Evolutionary conservation across 2,113 vertebrate species (phyloP), one percentile per base, ranked within the genome.

Genomic region (Turnix velox): DNA sequence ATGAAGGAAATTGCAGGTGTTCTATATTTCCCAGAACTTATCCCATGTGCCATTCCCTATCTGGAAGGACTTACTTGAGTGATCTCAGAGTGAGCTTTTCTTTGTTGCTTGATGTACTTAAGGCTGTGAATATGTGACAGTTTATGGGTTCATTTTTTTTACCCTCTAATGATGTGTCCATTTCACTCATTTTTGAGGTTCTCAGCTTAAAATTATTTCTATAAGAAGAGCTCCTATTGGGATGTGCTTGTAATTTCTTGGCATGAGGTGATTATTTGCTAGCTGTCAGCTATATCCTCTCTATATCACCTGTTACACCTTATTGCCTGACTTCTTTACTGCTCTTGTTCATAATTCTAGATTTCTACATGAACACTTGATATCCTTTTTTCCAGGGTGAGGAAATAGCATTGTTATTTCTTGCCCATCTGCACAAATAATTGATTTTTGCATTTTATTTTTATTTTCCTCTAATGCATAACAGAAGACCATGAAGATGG

Each of bases 1-100:
- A 77, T 90, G 76, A 91, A 88, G 76, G 63, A 43, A 86, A 67
- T 69, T 96, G 72, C 83, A 84, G 80, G 90, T 86, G 51, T 80
- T 92, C 55, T 73, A 0, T 83, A 22, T 77, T 93, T 86, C 65
- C 51, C 48, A 90, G 68, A 88, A 84, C 20, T 86, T 92, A 66
- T 28, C 28, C 65, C 19, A 48, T 1, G 7, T 93, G 49, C 40
- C 31, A 6, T 23, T 88, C 51, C 52, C 48, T 90, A 19, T 81
- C 49, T 89, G 65, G 73, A 80, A 93, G n/a, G 43, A 33, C 66
- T 78, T 95, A 43, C 54, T 92, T 28, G 51, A 87, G 35, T 33
- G 92, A 17, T 90, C 89, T 96, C 80, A 91, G 35, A 63, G 30
- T 91, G 85, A 73, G 37, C 52, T 45, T 61, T 93, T 45, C 58